Conservation (phyloP, 2,797 vertebrate species). For the Galaxias olidus region DNA sequence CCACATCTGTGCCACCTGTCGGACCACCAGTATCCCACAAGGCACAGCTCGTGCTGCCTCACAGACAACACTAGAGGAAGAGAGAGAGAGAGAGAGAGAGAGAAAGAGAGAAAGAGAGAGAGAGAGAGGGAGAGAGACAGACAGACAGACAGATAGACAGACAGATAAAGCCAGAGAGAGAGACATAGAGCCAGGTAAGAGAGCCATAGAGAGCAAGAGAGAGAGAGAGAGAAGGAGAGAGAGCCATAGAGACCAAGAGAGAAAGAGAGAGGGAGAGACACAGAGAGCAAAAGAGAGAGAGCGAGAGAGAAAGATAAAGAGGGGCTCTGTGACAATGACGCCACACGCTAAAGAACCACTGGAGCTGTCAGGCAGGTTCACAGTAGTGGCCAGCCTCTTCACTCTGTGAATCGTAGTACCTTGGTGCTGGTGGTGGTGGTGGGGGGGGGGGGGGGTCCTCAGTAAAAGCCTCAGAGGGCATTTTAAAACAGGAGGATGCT, state of each 20-base stretch:
- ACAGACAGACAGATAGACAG: too few relatives aligned
- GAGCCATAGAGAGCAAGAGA: neutral
- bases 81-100: constrained; percentile 17
- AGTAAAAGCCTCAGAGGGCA: neutral
- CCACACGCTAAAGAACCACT: constrained; percentile 32
- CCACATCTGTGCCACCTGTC: constrained; percentile 63
- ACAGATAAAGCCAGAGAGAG: too few relatives aligned
- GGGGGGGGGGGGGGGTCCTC: neutral
- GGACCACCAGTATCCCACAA: constrained; percentile 59
- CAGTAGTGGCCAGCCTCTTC: too few relatives aligned
- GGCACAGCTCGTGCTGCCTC: constrained; percentile 46
- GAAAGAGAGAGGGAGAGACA: too few relatives aligned
- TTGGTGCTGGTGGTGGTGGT: too few relatives aligned
- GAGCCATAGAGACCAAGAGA: too few relatives aligned
- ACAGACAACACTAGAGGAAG: constrained; percentile 32
- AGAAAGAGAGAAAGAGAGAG: too few relatives aligned
- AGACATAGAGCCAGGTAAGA: too few relatives aligned
- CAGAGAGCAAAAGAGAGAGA: too few relatives aligned
- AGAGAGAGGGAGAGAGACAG: too few relatives aligned
- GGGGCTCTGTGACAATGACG: constrained; percentile 45
- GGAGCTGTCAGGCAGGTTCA: constrained; percentile 21
- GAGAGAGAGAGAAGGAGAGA: too few relatives aligned
- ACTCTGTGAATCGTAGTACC: too few relatives aligned
- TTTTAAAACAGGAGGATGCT: constrained; percentile 17
- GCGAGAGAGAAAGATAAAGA: neutral